phyloP scores from a whole-genome alignment of 2,888 invertebrate species.

The Ditula angustiorana region DNA sequence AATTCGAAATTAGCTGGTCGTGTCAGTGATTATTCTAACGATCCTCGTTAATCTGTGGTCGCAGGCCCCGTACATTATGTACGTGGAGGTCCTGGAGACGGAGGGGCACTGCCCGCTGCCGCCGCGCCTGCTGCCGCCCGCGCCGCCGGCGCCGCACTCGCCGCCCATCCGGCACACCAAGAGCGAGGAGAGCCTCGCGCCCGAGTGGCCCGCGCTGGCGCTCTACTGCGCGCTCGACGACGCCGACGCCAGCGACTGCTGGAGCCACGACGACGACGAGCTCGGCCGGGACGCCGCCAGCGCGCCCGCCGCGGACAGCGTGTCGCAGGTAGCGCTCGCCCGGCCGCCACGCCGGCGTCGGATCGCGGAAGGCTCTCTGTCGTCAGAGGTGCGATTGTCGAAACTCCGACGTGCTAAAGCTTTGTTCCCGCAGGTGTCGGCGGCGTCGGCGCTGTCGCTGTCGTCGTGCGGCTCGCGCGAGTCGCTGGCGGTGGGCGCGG shows the following conservation, averaged over 20 bases:
- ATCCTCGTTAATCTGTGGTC: too few species aligned
- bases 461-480: conserved; percentile 83
- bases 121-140: conserved; percentile 92
- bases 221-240: conserved; percentile 74
- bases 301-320: conserved; percentile 78
- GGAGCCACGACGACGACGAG: conserved; percentile 99
- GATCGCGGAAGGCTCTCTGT: too few species aligned
- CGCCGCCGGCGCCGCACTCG: conserved; percentile 90
- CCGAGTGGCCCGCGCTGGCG: conserved; percentile 83
- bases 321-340: conserved; percentile 98
- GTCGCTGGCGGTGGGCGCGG: conserved; percentile 91
- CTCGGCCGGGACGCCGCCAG: conserved; percentile 80
- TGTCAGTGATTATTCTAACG: too few species aligned
- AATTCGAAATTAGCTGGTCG: too few species aligned
- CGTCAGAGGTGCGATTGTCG: background rate
- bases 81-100: conserved; percentile 96
- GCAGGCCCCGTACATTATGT: conserved; percentile 97
- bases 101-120: conserved; percentile 92
- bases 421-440: conserved; percentile 56
- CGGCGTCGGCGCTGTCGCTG: conserved; percentile 67
- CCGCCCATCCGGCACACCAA: conserved; percentile 94
- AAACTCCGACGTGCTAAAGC: too few species aligned
- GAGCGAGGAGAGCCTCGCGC: conserved; percentile 95
- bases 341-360: too few species aligned
- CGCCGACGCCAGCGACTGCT: conserved; percentile 88